phyloP scores from a whole-genome alignment of 2,888 invertebrate genomes.

The Nymphalis polychloros region DNA sequence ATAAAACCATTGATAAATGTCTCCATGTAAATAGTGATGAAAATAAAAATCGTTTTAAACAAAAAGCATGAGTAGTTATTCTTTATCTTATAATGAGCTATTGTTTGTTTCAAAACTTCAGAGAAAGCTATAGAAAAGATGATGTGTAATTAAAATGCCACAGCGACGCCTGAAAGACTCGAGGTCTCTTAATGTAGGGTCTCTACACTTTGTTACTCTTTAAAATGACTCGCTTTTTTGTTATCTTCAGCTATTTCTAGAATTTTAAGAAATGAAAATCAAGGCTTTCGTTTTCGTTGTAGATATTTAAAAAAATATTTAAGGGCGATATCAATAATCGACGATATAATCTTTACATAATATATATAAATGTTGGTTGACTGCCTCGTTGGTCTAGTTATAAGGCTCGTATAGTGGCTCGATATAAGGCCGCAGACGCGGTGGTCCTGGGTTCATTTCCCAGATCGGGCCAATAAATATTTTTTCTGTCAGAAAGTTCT shows the following conservation, averaged over 20 bases:
- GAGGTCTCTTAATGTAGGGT: conserved; percentile 10
- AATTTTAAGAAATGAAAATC: not conserved
- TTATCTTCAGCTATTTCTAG: not conserved
- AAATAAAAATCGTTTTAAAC: not conserved
- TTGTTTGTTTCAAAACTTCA: conserved; percentile 11
- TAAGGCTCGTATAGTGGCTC: too few relatives aligned
- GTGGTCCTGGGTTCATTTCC: too few relatives aligned
- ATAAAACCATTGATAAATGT: not conserved
- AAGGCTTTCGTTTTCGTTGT: not conserved
- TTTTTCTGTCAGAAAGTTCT: too few relatives aligned
- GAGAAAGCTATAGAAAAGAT: conserved; percentile 10
- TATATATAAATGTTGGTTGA: too few relatives aligned
- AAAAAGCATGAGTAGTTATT: conserved; percentile 9
- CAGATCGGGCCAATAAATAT: too few relatives aligned
- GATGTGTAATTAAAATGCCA: conserved; percentile 12
- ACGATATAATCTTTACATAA: not conserved
- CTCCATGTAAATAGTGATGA: not conserved
- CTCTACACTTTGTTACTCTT: conserved; percentile 4
- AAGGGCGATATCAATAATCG: too few relatives aligned
- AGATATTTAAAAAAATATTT: too few relatives aligned
- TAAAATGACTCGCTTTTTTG: conserved; percentile 1
- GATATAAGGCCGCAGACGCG: too few relatives aligned
- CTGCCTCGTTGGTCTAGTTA: too few relatives aligned
- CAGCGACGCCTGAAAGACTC: conserved; percentile 7
- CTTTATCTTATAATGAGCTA: conserved; percentile 14